Percentiles rank a stretch among this genome's conserved stretches.
These are phyloP conservation scores for Parazoanthus atlanticus DNA, from an alignment of 92 coral and sea anemone species.

Conservation along the genomic window DNA sequence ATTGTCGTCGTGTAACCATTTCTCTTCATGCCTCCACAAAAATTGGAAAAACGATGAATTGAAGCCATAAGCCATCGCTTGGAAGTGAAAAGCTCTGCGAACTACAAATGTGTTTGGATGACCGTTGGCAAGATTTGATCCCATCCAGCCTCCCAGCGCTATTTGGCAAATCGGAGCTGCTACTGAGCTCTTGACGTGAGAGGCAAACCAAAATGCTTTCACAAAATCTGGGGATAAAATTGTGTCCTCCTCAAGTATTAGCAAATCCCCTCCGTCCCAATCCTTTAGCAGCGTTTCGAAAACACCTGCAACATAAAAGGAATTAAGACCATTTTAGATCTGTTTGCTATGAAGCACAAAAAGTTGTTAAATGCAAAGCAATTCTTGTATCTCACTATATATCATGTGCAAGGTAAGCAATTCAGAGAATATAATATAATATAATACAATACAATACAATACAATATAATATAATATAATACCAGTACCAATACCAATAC, in stretches of 20 bases:
- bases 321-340: too few species aligned
- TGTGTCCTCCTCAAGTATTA: slow-evolving; percentile 45
- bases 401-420: too few species aligned
- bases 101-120: slow-evolving; percentile 54
- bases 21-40: slow-evolving; percentile 38
- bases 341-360: too few species aligned
- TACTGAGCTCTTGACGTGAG: slow-evolving; percentile 40
- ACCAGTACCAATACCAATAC: too few species aligned
- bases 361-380: too few species aligned
- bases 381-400: too few species aligned
- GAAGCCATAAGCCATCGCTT: slow-evolving; percentile 52
- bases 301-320: not conserved
- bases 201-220: slow-evolving; percentile 46
- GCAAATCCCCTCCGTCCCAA: slow-evolving; percentile 19
- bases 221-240: slow-evolving; percentile 53
- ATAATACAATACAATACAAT: too few species aligned
- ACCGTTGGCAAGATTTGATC: slow-evolving; percentile 48
- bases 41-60: slow-evolving; percentile 40
- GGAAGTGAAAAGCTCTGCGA: slow-evolving; percentile 39
- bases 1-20: slow-evolving; percentile 28
- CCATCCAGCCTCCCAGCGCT: slow-evolving; percentile 55
- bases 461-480: too few species aligned
- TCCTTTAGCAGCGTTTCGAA: not conserved
- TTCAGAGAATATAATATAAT: too few species aligned
- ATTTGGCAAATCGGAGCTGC: slow-evolving; percentile 27